These are phyloP conservation scores for Poeciliopsis occidentalis DNA, from an alignment of 2,113 vertebrate species.

Conservation along the genomic window DNA sequence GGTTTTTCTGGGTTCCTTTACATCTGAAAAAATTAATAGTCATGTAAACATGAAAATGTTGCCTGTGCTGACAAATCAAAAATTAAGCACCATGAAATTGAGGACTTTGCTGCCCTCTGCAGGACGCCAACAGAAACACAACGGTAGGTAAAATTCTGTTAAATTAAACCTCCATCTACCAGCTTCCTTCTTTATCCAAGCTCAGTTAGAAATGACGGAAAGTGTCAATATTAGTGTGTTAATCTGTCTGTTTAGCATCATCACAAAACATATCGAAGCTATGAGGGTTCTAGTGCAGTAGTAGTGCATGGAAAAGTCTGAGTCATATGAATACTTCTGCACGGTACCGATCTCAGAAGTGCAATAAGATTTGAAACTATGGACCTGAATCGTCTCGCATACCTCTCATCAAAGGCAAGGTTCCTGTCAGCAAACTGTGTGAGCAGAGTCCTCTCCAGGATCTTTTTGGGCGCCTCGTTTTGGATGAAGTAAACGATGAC, in stretches of 20 bases:
- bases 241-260: too few species aligned
- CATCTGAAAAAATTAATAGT: conserved; percentile 4
- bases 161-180: neutral
- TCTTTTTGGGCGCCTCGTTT: conserved; percentile 95
- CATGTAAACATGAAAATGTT: neutral
- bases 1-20: neutral
- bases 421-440: conserved; percentile 95
- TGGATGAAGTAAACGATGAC: conserved; percentile 95
- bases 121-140: conserved; percentile 14
- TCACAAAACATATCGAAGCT: too few species aligned
- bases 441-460: conserved; percentile 94
- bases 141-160: neutral
- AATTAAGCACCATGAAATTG: neutral
- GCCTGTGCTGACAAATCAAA: neutral
- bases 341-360: too few species aligned
- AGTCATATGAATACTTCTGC: too few species aligned
- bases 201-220: too few species aligned
- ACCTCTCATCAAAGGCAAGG: conserved; percentile 96
- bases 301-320: too few species aligned
- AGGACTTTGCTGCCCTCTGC: conserved; percentile 61
- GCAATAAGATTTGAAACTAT: neutral
- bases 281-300: too few species aligned
- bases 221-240: too few species aligned
- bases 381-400: neutral
- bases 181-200: too few species aligned